These are phyloP conservation scores for Nesoenas mayeri DNA, from an alignment of 2,113 vertebrate genomes.

Conservation along the genomic window DNA sequence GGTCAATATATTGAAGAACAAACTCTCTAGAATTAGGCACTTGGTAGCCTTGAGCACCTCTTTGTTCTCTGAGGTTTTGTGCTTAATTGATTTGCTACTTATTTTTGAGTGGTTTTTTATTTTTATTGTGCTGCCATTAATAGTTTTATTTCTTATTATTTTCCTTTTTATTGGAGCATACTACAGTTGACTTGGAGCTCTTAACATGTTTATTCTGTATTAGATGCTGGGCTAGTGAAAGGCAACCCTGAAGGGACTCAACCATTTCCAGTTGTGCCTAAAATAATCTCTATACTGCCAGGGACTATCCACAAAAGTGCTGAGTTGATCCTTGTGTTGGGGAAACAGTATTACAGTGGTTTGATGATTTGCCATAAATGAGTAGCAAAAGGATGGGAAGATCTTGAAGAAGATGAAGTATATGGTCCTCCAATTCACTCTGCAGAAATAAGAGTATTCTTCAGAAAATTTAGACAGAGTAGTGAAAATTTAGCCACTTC, in stretches of 20 bases:
- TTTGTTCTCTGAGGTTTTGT: constrained; percentile 35
- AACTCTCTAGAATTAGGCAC: constrained; percentile 10
- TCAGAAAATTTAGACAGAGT: not conserved
- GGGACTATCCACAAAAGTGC: not conserved
- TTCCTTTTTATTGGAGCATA: not conserved
- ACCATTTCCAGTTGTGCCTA: constrained; percentile 29
- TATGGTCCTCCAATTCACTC: not conserved
- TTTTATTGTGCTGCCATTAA: constrained; percentile 3
- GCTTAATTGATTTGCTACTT: constrained; percentile 39
- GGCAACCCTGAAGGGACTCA: not conserved
- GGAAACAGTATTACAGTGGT: not conserved
- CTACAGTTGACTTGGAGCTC: not conserved
- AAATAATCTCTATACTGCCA: constrained; percentile 5
- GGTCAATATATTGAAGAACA: constrained; percentile 7
- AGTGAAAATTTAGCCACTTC: not conserved
- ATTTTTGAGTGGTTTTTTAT: not conserved
- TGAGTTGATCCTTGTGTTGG: not conserved
- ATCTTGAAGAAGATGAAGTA: not conserved
- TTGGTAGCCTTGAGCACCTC: constrained; percentile 16
- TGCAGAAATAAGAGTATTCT: not conserved
- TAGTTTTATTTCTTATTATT: constrained; percentile 4
- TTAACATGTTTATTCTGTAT: not conserved
- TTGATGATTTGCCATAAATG: constrained; percentile 7
- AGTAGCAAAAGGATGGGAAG: constrained; percentile 1
- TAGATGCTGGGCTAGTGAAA: not conserved